Conservation (phyloP, 2,888 invertebrate species). For the Callyntrura guangdongensis region DNA sequence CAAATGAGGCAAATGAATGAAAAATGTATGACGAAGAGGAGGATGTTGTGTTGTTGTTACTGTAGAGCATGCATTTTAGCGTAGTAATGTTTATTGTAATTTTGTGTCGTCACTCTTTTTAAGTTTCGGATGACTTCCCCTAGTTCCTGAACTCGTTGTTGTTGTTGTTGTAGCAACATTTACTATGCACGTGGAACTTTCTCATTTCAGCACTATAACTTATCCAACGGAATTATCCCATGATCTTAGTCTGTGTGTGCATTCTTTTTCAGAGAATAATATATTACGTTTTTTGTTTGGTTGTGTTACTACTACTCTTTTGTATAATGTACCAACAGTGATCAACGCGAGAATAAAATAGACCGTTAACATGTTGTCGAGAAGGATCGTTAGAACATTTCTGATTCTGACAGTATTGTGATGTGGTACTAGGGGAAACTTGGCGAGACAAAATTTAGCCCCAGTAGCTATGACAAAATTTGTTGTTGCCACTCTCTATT, state of each 20-base stretch:
- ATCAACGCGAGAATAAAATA: neutral
- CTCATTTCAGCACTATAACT: constrained; percentile 26
- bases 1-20: constrained; percentile 45
- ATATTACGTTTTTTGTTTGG: constrained; percentile 6
- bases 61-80: neutral
- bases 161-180: neutral
- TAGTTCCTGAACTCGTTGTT: constrained; percentile 56
- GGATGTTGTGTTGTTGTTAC: constrained; percentile 31
- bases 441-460: too few species aligned
- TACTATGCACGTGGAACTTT: constrained; percentile 60
- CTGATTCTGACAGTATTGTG: too few species aligned
- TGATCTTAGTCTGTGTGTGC: neutral
- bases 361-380: too few species aligned
- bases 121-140: constrained; percentile 65
- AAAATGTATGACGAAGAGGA: constrained; percentile 27
- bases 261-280: neutral
- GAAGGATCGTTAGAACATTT: neutral
- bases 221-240: constrained; percentile 30
- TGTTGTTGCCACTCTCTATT: too few species aligned
- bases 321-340: neutral
- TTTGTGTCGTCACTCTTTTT: constrained; percentile 49
- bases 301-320: neutral
- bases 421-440: too few species aligned
- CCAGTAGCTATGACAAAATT: too few species aligned
- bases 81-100: constrained; percentile 20